Evolutionary conservation across 1,140 invertebrate species (phyloP).

Genomic region (Eupristina koningsbergeri): DNA sequence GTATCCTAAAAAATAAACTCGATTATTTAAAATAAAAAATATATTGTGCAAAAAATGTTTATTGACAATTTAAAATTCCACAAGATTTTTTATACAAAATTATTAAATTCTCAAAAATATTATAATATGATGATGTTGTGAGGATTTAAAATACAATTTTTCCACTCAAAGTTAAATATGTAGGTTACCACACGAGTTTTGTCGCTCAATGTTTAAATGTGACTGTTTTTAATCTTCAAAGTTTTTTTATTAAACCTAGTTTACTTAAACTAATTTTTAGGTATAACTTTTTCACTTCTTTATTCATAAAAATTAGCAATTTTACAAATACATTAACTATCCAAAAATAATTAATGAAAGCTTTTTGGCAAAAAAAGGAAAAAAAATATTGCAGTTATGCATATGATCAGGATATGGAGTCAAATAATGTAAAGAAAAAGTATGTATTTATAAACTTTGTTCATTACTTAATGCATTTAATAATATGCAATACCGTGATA

Average conservation of each 20-base stretch:
- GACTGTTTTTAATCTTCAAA: background rate
- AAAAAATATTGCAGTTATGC: no score
- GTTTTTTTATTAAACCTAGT: background rate
- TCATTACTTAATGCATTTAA: background rate
- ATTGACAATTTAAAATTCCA: slow-evolving; percentile 2
- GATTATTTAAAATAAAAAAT: slow-evolving; percentile 14
- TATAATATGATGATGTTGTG: background rate
- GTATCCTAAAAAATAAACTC: slow-evolving; percentile 26
- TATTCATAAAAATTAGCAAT: no score
- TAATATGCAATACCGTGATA: background rate
- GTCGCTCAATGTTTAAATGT: background rate
- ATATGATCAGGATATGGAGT: no score
- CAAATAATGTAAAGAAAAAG: no score
- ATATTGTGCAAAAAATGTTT: background rate
- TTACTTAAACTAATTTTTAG: background rate
- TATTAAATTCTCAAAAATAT: background rate
- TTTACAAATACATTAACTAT: no score
- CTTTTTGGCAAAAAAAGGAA: no score
- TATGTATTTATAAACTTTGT: background rate
- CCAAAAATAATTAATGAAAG: no score
- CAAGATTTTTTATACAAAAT: background rate
- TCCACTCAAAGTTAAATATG: background rate
- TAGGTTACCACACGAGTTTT: background rate
- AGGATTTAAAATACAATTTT: slow-evolving; percentile 2
- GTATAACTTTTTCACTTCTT: no score